These are phyloP conservation scores for Drosophila pseudoobscura DNA, from an alignment of 1,140 invertebrate genomes.

Conservation along the genomic window DNA sequence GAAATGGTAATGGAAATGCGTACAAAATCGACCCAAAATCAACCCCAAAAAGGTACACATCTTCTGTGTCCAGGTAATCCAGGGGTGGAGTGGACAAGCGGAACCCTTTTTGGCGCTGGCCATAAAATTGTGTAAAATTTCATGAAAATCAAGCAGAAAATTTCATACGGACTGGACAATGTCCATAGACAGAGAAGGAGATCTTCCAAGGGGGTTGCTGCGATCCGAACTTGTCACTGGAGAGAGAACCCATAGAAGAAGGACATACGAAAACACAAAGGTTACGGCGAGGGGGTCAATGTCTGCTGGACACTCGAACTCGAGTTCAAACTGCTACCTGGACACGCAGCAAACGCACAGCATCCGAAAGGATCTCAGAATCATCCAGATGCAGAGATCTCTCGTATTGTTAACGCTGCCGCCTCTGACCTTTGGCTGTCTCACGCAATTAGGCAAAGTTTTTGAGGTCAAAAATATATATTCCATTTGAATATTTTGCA, in stretches of 20 bases:
- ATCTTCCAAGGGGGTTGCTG: slow-evolving; percentile 43
- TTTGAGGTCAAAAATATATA: slow-evolving; percentile 61
- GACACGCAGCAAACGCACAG: slow-evolving; percentile 18
- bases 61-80: slow-evolving; percentile 47
- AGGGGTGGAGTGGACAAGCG: slow-evolving; percentile 43
- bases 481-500: slow-evolving; percentile 66
- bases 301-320: slow-evolving; percentile 57
- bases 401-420: slow-evolving; percentile 33
- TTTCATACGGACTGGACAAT: slow-evolving; percentile 54
- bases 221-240: slow-evolving; percentile 50
- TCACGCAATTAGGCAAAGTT: slow-evolving; percentile 72
- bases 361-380: slow-evolving; percentile 20
- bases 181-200: slow-evolving; percentile 16
- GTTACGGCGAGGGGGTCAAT: slow-evolving; percentile 40
- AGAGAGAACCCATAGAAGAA: neutral
- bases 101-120: slow-evolving; percentile 61
- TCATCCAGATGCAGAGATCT: slow-evolving; percentile 44
- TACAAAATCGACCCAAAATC: slow-evolving; percentile 71
- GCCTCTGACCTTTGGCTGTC: slow-evolving; percentile 61
- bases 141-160: slow-evolving; percentile 75
- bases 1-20: slow-evolving; percentile 64
- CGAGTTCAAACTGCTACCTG: slow-evolving; percentile 53
- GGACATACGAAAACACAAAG: slow-evolving; percentile 19
- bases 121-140: slow-evolving; percentile 59
- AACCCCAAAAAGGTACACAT: slow-evolving; percentile 41